Conservation (phyloP, 2,888 invertebrate genomes). For the Tetragonula carbonaria region DNA sequence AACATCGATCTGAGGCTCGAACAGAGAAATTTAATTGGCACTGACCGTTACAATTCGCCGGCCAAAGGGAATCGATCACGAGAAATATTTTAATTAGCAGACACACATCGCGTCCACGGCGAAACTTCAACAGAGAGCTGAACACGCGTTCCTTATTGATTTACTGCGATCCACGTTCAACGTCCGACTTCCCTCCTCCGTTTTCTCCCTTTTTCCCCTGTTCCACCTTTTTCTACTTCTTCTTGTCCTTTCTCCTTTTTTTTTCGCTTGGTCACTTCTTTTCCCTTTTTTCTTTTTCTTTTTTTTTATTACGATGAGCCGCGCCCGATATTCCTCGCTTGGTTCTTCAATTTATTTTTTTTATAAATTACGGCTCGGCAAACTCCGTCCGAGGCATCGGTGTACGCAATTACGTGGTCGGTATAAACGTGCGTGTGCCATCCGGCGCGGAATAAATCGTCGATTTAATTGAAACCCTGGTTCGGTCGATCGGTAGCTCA, state of each 20-base stretch:
- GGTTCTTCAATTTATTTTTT: slow-evolving; percentile 47
- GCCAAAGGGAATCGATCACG: slow-evolving; percentile 27
- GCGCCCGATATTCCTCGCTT: slow-evolving; percentile 20
- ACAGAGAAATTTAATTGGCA: slow-evolving; percentile 55
- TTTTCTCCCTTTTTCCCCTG: not conserved
- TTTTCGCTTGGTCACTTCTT: not conserved
- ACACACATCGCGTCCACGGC: not conserved
- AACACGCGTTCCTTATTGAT: slow-evolving; percentile 51
- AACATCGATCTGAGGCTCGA: slow-evolving; percentile 30
- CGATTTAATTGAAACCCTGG: slow-evolving; percentile 53
- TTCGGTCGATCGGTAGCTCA: slow-evolving; percentile 5
- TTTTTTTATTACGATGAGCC: not conserved
- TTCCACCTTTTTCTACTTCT: no score
- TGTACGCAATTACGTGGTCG: slow-evolving; percentile 47
- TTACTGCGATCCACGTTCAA: slow-evolving; percentile 40
- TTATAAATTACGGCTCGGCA: slow-evolving; percentile 54
- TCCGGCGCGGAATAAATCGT: slow-evolving; percentile 28
- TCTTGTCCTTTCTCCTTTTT: no score
- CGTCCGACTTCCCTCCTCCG: not conserved
- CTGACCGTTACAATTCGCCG: slow-evolving; percentile 55
- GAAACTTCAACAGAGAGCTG: slow-evolving; percentile 30
- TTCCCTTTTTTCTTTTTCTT: not conserved
- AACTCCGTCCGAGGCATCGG: slow-evolving; percentile 17
- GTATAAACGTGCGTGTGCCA: slow-evolving; percentile 30
- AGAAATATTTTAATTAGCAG: slow-evolving; percentile 58